These are phyloP conservation scores for Synanthedon vespiformis DNA, from an alignment of 2,888 invertebrate genomes.

Conservation along the genomic window DNA sequence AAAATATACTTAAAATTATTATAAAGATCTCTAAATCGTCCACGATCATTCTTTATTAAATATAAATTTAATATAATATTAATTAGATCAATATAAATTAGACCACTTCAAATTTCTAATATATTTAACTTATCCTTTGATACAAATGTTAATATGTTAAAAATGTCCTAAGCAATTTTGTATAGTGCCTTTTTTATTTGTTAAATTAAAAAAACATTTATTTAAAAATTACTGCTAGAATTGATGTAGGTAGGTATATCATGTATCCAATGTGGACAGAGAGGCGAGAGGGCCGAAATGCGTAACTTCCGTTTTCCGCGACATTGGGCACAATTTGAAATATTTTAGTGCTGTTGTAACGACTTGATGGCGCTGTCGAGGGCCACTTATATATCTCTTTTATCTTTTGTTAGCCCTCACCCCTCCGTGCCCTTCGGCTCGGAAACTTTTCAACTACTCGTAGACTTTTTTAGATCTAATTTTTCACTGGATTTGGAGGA, in stretches of 20 bases:
- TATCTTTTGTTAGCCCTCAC: slow-evolving; percentile 62
- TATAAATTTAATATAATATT: too few species aligned
- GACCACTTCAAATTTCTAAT: too few species aligned
- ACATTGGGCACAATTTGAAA: slow-evolving; percentile 71
- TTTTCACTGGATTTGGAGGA: neutral
- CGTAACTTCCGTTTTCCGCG: slow-evolving; percentile 69
- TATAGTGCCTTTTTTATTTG: too few species aligned
- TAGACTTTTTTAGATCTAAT: slow-evolving; percentile 25
- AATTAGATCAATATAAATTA: too few species aligned
- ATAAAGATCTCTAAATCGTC: too few species aligned
- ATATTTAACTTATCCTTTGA: too few species aligned
- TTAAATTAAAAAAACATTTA: too few species aligned
- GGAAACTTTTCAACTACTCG: slow-evolving; percentile 34
- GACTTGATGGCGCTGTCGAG: slow-evolving; percentile 68
- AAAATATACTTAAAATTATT: too few species aligned
- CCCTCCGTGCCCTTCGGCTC: slow-evolving; percentile 44
- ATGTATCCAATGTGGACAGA: neutral
- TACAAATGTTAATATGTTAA: too few species aligned
- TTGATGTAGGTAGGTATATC: neutral
- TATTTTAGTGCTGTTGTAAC: slow-evolving; percentile 70
- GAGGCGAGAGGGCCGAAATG: slow-evolving; percentile 28
- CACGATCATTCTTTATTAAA: too few species aligned
- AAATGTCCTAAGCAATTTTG: too few species aligned
- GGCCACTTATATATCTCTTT: slow-evolving; percentile 70
- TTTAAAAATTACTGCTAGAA: too few species aligned